Base-by-base conservation (phyloP, 1,140 invertebrate genomes). In the Oscheius sp. region DNA sequence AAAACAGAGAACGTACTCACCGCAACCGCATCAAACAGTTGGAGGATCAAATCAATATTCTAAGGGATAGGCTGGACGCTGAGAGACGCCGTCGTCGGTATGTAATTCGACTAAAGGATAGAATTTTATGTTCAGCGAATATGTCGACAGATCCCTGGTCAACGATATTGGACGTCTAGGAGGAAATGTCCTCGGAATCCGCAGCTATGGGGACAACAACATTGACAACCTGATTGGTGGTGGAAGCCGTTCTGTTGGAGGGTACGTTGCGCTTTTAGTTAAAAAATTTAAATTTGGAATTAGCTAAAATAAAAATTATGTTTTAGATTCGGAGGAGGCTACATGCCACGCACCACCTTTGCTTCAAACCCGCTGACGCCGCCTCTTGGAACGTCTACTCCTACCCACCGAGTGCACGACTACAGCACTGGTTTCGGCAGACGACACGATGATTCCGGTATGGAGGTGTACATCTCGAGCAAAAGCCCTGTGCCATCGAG, bases 341-440 rank as follows among this genome's bases (percentile, higher is more conserved):
- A 31, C n/a, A 10, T 18, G 28, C 71, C 71, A 36, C 71, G 82
- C 10, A 74, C 78, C 20, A 83, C 81, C 13, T 83, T 81, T 62
- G 82, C 82, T 45, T 83, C 82, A 10, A 83, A 83, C 62, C 82
- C 82, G 32, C 65, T 83, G 64, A 84, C 82, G 28, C 82, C 82
- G n/a, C 82, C 83, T 29, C 74, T 80, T 31, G 83, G 81, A 61
- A 76, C 77, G n/a, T 84, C 82, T 18, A 83, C 82, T 7, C 82
- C 82, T 26, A 79, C 80, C 64, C 78, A 80, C 31, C 49, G 72
- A 10, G 32, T 46, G 20, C 63, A 35, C 1, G 69, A 71, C 42
- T 71, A 61, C 69, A 62, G 59, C 36, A 55, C 49, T 23, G 49
- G 49, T 20, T 55, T 55, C 23, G 49, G 49, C 7, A 55, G 61